A percentile compares a stretch with the other conserved stretches of the same genome.
Conservation (phyloP, 2,113 vertebrate genomes). For the Eptesicus fuscus region DNA sequence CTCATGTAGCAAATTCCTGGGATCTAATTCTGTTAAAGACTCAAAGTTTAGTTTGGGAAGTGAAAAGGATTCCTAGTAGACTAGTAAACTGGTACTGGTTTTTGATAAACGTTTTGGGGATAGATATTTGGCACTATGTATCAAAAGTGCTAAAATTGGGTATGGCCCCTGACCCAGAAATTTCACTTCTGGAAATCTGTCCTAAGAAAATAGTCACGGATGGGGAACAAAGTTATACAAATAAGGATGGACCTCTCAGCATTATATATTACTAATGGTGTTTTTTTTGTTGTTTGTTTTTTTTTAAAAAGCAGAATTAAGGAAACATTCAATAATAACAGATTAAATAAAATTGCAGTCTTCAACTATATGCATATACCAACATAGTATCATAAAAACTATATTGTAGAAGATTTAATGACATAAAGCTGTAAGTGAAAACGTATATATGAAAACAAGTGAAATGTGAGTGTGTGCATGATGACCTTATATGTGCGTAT, state of each 20-base stretch:
- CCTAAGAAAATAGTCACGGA: neutral
- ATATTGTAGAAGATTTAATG: neutral
- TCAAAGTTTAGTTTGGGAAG: neutral
- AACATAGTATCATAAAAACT: neutral
- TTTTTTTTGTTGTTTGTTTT: no score
- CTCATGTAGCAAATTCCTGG: neutral
- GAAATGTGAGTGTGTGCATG: neutral
- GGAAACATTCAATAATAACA: neutral
- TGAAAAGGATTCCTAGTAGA: neutral
- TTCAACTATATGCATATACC: neutral
- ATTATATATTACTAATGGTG: neutral
- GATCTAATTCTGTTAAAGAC: neutral
- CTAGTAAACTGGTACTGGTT: neutral
- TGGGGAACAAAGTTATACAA: neutral
- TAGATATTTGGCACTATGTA: neutral
- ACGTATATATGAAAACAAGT: neutral
- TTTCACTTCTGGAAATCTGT: neutral
- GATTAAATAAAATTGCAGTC: neutral
- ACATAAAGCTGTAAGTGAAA: neutral
- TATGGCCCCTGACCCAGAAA: neutral
- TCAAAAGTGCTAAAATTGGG: neutral
- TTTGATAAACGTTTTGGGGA: neutral
- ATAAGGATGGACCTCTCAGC: neutral
- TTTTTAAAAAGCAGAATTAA: neutral
- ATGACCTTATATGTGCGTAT: neutral